phyloP scores from a whole-genome alignment of 2,888 invertebrate species.

The Spodoptera picta region DNA sequence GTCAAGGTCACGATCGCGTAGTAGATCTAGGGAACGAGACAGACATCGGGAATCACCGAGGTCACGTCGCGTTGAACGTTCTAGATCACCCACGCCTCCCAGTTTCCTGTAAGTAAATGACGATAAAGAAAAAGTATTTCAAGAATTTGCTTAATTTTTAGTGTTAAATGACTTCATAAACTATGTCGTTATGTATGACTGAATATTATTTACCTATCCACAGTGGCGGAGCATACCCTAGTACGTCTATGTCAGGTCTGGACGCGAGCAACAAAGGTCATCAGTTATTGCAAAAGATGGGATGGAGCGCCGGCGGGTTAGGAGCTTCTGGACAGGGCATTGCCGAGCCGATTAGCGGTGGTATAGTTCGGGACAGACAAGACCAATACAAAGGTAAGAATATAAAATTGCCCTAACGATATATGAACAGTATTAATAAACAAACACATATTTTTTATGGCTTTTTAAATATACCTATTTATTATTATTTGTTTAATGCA shows the following conservation, averaged over 20 bases:
- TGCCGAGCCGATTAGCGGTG: conserved; percentile 97
- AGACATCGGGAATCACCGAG: conserved; percentile 86
- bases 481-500: no score
- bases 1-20: conserved; percentile 81
- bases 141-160: no score
- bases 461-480: no score
- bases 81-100: conserved; percentile 89
- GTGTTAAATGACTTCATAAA: no score
- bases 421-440: no score
- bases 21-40: conserved; percentile 78
- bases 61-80: conserved; percentile 78
- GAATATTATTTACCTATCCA: background rate
- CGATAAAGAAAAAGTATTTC: no score
- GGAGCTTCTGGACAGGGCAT: conserved; percentile 98
- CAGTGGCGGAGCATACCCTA: conserved; percentile 68
- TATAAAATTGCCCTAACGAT: background rate
- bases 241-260: conserved; percentile 89
- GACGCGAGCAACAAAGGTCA: conserved; percentile 98
- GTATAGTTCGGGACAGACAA: conserved; percentile 95
- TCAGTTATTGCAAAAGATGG: conserved; percentile 99
- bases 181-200: no score
- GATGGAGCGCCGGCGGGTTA: conserved; percentile 98
- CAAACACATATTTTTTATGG: no score
- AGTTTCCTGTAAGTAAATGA: conserved; percentile 91
- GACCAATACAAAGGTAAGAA: conserved; percentile 95